Base-by-base conservation (phyloP, 2,888 invertebrate species). In the Lingula anatina region DNA sequence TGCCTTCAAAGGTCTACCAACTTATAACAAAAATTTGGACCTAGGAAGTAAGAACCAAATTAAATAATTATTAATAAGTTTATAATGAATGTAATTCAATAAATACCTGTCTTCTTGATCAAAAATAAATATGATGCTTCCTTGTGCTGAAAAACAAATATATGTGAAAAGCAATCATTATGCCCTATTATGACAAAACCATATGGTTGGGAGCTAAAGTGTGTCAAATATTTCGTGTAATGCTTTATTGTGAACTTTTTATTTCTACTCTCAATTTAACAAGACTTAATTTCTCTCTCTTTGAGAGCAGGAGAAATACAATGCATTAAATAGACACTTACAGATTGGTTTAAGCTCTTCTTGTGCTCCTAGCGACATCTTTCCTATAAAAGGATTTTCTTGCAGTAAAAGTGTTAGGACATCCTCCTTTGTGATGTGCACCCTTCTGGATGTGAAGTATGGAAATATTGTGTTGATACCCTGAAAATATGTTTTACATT, bases 371-470 rank as follows among this genome's bases (percentile, higher is more conserved):
- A 83, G 78, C 5, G 84, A 82, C 54, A 94, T 82, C 41, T 83
- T 80, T 2, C 78, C 79, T n/a, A 90, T 82, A 49, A 85, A 85
- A 0, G 93, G 90, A 77, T 89, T 86, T 61, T 90, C 87, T 69
- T 87, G 87, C 66, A 86, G 84, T 37, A 95, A 80, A 40, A 94
- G 81, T 36, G 83, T 81, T 18, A 90, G 81, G 20, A 94, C 78
- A 78, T 95, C 95, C 0, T 86, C 84, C 56, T 83, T 86, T 0
- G 83, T 79, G 47, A 94, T 83, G 38, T 77, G 69, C 25, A 94
- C 79, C 57, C 86, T 85, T 1, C 95, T 83, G 12, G 59, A 57
- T 23, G 49, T 42, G 26, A 66, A 54, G 41, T 51, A 50, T 12
- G 49, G 41, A 25, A 55, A 51, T 28, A 68, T 49, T 1, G 60